phyloP scores from a whole-genome alignment of 2,797 vertebrate genomes.

The Pagetopsis macropterus region DNA sequence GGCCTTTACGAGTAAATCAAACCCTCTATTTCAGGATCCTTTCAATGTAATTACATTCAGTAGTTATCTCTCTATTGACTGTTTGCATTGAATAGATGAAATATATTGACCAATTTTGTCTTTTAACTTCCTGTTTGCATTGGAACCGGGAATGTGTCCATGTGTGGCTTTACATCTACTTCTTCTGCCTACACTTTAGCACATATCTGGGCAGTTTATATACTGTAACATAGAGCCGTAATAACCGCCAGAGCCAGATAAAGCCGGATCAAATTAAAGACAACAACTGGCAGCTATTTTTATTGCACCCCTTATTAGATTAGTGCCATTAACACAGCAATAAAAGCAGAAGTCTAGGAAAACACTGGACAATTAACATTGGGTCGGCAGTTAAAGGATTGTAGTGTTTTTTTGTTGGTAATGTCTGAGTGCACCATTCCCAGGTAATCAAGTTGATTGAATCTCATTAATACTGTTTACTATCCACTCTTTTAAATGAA shows the following conservation, averaged over 20 bases:
- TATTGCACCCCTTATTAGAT: neutral
- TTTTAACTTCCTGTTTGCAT: neutral
- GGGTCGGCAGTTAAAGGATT: too few relatives aligned
- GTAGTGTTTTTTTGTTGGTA: neutral
- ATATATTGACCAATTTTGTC: neutral
- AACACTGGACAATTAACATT: neutral
- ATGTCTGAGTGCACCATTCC: neutral
- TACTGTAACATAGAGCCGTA: neutral
- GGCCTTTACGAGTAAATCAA: neutral
- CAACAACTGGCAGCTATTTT: neutral
- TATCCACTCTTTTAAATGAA: neutral
- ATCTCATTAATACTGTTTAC: neutral
- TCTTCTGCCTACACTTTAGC: slow-evolving; percentile 3
- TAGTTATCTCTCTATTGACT: neutral
- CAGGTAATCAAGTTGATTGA: neutral
- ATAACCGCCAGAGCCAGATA: neutral
- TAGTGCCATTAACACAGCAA: neutral
- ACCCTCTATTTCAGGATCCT: neutral
- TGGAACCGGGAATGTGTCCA: neutral
- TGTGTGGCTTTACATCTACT: neutral
- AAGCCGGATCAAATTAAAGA: neutral
- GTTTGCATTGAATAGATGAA: too few relatives aligned
- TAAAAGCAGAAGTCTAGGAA: neutral
- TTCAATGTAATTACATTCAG: neutral
- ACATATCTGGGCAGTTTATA: neutral